Evolutionary conservation across 2,888 invertebrate species (phyloP).

Genomic region (Spatulosminthurus flaviceps): DNA sequence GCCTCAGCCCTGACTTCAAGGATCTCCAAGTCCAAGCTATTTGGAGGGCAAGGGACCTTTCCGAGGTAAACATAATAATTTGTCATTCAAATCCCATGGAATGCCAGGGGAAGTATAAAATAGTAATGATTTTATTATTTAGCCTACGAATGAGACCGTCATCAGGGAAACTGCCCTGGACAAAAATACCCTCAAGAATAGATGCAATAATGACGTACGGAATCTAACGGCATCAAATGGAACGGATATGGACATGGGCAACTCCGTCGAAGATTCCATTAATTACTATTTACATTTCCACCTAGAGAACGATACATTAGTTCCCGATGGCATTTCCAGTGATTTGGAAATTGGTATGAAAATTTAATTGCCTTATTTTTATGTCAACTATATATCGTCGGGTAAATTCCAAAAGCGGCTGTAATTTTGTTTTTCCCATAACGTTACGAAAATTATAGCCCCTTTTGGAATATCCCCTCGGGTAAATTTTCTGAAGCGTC

Average conservation of each 20-base stretch:
- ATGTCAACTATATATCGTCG: no score
- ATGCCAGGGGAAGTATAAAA: no score
- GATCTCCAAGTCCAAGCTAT: conserved; percentile 20
- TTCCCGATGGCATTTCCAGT: conserved; percentile 19
- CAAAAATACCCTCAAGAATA: conserved; percentile 9
- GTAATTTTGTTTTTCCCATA: no score
- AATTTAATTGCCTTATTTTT: no score
- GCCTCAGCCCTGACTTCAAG: conserved; percentile 8
- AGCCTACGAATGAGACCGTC: conserved; percentile 9
- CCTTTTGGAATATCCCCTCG: no score
- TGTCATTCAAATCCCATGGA: neutral
- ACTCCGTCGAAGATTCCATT: neutral
- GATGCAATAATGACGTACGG: conserved; percentile 18
- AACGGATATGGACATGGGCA: neutral
- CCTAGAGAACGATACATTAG: conserved; percentile 33
- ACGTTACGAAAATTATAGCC: no score
- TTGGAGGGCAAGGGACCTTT: neutral
- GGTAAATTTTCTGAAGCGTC: no score
- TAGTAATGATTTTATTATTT: no score
- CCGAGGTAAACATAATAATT: neutral
- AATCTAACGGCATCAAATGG: neutral
- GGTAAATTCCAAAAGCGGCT: no score
- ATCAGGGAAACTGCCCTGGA: conserved; percentile 23
- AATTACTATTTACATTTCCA: conserved; percentile 31
- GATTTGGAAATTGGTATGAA: conserved; percentile 19